These are phyloP conservation scores for Aphidius colemani DNA, from an alignment of 2,888 invertebrate genomes.

Conservation along the genomic window DNA sequence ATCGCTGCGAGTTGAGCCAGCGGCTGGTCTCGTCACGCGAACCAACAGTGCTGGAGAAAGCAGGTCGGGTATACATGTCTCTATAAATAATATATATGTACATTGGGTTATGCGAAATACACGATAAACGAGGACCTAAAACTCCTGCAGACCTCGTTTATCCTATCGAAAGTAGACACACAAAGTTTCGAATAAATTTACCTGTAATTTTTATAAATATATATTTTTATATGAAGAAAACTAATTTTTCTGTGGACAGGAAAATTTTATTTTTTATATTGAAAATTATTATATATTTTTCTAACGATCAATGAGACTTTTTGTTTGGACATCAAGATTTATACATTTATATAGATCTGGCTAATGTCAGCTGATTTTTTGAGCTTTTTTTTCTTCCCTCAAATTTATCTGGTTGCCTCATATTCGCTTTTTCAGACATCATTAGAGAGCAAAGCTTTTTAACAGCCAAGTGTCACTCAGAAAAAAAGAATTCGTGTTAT, in stretches of 20 bases:
- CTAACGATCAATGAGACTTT: no score
- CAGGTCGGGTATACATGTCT: conserved; percentile 22
- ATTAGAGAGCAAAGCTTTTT: neutral
- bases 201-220: neutral
- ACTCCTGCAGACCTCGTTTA: conserved; percentile 25
- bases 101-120: conserved; percentile 2
- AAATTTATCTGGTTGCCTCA: neutral
- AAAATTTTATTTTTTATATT: no score
- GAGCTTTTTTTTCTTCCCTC: neutral
- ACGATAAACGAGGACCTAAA: conserved; percentile 15
- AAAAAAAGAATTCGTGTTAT: neutral
- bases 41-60: conserved; percentile 23
- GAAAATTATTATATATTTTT: no score
- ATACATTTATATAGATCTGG: conserved; percentile 22
- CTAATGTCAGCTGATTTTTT: conserved; percentile 29
- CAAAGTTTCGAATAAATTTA: conserved; percentile 4
- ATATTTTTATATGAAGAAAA: no score
- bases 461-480: neutral
- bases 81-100: conserved; percentile 4
- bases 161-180: conserved; percentile 14
- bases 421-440: neutral
- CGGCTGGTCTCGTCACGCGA: conserved; percentile 22
- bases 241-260: no score
- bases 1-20: conserved; percentile 8
- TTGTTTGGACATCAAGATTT: no score